These are phyloP conservation scores for Cephus pulcher DNA, from an alignment of 2,888 invertebrate genomes.

Conservation along the genomic window DNA sequence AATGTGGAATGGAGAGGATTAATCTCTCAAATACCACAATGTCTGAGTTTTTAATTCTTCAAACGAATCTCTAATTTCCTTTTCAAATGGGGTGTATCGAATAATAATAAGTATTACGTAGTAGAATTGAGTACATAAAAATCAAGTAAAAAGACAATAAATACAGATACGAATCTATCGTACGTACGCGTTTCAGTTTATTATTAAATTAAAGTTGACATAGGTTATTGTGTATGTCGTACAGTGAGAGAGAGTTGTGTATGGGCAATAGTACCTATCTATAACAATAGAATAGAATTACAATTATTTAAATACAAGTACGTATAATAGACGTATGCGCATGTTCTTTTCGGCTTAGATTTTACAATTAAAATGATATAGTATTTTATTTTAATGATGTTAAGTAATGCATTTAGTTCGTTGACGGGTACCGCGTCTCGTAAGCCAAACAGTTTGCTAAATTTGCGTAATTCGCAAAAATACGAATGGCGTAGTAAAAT, in stretches of 20 bases:
- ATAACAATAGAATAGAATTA: slow-evolving; percentile 35
- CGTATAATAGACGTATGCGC: slow-evolving; percentile 45
- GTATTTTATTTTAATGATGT: slow-evolving; percentile 21
- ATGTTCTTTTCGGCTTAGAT: slow-evolving; percentile 37
- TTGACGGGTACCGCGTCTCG: slow-evolving; percentile 9
- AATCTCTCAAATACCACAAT: too few relatives aligned
- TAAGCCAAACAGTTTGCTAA: background rate
- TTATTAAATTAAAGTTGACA: slow-evolving; percentile 66
- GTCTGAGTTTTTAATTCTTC: too few relatives aligned
- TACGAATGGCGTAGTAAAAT: background rate
- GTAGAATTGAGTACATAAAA: slow-evolving; percentile 7
- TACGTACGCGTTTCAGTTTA: slow-evolving; percentile 66
- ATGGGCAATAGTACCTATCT: slow-evolving; percentile 63
- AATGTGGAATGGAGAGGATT: too few relatives aligned
- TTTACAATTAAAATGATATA: slow-evolving; percentile 26
- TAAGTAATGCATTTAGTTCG: slow-evolving; percentile 19
- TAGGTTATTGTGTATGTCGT: slow-evolving; percentile 64
- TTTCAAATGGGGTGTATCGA: too few relatives aligned
- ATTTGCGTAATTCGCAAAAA: background rate
- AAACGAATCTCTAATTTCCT: too few relatives aligned
- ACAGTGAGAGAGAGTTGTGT: slow-evolving; percentile 58
- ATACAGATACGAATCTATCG: slow-evolving; percentile 34
- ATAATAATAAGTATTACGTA: too few relatives aligned
- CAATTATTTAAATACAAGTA: slow-evolving; percentile 28
- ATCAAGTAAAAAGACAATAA: slow-evolving; percentile 6